Evolutionary conservation across 2,797 vertebrate species (phyloP).

Genomic region (Mico argentatus): DNA sequence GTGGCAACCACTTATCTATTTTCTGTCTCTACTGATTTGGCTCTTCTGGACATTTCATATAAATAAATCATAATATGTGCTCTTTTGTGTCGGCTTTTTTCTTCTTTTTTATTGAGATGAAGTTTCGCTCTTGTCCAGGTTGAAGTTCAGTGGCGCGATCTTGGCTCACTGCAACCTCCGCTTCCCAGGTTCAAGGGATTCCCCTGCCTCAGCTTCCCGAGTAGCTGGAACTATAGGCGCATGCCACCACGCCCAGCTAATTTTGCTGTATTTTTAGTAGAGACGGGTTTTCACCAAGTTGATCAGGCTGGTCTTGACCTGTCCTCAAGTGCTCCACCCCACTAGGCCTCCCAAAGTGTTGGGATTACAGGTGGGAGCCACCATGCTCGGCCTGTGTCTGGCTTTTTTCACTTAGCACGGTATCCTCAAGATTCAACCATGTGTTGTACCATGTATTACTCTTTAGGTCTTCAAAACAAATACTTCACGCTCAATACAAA

Average conservation of each 20-base stretch:
- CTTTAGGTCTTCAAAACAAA: neutral
- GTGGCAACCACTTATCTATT: neutral
- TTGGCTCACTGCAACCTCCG: neutral
- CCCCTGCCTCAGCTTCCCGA: neutral
- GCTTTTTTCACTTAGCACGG: neutral
- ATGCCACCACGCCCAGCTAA: neutral
- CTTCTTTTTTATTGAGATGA: no score
- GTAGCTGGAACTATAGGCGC: neutral
- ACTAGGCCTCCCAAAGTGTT: neutral
- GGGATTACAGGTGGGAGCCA: neutral
- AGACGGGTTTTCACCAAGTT: neutral
- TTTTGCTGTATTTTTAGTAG: neutral
- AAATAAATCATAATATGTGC: neutral
- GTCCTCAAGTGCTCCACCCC: neutral
- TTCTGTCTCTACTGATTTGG: neutral
- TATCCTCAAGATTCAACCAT: neutral
- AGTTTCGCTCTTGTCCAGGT: neutral
- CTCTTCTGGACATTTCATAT: neutral
- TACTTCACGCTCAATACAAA: neutral
- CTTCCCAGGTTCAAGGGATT: neutral
- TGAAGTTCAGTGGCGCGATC: neutral
- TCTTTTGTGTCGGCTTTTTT: neutral
- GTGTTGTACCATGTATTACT: neutral
- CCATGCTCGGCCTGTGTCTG: neutral
- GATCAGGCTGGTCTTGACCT: neutral